Evolutionary conservation across 2,888 invertebrate species (phyloP), one percentile per base, ranked within the genome.

Genomic region (Pollenia labialis): DNA sequence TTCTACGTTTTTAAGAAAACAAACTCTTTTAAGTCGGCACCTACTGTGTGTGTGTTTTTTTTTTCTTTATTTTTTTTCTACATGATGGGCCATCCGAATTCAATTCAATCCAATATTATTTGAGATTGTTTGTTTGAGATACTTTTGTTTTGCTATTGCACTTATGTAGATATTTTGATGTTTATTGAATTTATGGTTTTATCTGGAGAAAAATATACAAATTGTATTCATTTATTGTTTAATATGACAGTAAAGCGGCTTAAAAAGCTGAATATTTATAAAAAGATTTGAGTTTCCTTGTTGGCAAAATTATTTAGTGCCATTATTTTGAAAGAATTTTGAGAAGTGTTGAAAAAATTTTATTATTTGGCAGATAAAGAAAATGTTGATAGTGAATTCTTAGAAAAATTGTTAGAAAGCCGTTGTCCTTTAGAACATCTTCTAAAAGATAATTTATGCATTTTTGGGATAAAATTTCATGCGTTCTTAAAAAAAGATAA

Each of bases 141-240:
- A 75, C 23, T 44, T 81, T 81, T 68, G 58, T 77, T 64, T 68
- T 48, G 56, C 11, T 44, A 32, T 18, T n/a, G 46, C 56, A 42
- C 48, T 64, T 50, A 40, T 81, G 77, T 44, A 64, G 69, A 82
- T 79, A 79, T 82, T 84, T 86, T 69, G 56, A 79, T 79, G 77
- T 82, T 79, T 82, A 79, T 82, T 82, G 64, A 86, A 86, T 79
- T 82, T 82, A 85, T 82, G 60, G 82, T 74, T 80, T 83, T 86
- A 86, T 86, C 83, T 76, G 76, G 32, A 32, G 6, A 81, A 66
- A 81, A 56, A 23, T 50, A 56, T 82, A 79, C 77, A 85, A 85
- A 85, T 85, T 85, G 77, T 54, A 69, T 82, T 79, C 82, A 85
- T 79, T 85, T 81, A n/a, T 77, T 71, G 54, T 71, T 83, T 72